phyloP scores from a whole-genome alignment of 2,888 invertebrate species.

The Diarsia rubi region DNA sequence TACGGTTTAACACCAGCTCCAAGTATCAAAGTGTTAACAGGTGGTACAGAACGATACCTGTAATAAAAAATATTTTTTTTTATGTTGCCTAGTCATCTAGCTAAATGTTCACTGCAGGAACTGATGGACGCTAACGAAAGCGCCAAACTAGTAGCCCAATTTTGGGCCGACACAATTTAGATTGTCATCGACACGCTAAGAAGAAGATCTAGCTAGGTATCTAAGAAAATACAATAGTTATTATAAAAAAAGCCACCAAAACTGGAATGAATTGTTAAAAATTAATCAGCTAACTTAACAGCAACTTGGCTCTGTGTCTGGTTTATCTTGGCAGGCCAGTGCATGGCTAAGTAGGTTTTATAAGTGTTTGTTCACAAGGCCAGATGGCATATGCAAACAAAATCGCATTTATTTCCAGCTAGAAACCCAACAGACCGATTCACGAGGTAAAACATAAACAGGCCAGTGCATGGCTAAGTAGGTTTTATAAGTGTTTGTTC shows the following conservation, averaged over 20 bases:
- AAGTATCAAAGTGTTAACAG: slow-evolving; percentile 94
- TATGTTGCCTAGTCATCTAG: no score
- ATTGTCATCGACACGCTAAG: no score
- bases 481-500: not conserved
- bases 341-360: not conserved
- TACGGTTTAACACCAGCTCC: slow-evolving; percentile 96
- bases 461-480: not conserved
- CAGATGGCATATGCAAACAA: no score
- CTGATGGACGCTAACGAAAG: no score
- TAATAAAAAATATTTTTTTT: slow-evolving; percentile 20
- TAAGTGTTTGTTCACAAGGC: not conserved
- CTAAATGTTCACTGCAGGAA: no score
- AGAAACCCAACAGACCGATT: not conserved
- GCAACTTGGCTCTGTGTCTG: not conserved
- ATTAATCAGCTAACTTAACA: not conserved
- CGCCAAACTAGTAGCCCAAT: no score
- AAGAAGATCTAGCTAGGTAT: no score
- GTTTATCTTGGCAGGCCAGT: not conserved
- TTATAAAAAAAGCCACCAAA: not conserved
- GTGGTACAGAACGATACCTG: slow-evolving; percentile 93
- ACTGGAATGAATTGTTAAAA: not conserved
- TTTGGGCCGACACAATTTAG: no score
- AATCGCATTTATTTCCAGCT: not conserved
- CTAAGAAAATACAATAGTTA: not conserved
- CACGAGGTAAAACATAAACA: no score